A percentile compares a stretch with the other conserved stretches of the same genome.
Evolutionary conservation across 2,113 vertebrate genomes (phyloP).

Genomic region (Andinoacara biseriatus): DNA sequence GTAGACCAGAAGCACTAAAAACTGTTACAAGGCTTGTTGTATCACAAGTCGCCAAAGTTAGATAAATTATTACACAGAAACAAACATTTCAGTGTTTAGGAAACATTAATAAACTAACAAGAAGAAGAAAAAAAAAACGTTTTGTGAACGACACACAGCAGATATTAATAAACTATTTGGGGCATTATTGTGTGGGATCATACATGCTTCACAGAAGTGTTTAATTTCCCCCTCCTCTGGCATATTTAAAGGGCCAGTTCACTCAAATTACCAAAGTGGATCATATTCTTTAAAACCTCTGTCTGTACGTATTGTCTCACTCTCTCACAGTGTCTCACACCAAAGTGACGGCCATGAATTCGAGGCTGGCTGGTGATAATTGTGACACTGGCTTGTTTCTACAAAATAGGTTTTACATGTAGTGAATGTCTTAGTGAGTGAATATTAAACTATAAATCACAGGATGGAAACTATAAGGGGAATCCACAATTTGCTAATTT

Average conservation of each 20-base stretch:
- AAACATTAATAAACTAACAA: not conserved
- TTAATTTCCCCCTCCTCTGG: not conserved
- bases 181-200: not conserved
- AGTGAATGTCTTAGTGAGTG: not conserved
- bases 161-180: not conserved
- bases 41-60: not conserved
- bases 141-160: not conserved
- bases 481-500: not conserved
- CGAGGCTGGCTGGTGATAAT: not conserved
- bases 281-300: not conserved
- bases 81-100: constrained; percentile 4
- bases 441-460: not conserved
- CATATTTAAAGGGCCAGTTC: not conserved
- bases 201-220: constrained; percentile 1
- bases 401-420: not conserved
- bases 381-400: not conserved
- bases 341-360: not conserved
- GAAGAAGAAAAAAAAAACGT: not conserved
- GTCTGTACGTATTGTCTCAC: not conserved
- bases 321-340: not conserved
- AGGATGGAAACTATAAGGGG: not conserved
- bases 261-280: not conserved
- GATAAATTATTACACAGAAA: constrained; percentile 1
- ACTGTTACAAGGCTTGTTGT: not conserved
- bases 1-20: not conserved